Conservation (phyloP, 2,797 vertebrate genomes). For the Scomberomorus guttatus region DNA sequence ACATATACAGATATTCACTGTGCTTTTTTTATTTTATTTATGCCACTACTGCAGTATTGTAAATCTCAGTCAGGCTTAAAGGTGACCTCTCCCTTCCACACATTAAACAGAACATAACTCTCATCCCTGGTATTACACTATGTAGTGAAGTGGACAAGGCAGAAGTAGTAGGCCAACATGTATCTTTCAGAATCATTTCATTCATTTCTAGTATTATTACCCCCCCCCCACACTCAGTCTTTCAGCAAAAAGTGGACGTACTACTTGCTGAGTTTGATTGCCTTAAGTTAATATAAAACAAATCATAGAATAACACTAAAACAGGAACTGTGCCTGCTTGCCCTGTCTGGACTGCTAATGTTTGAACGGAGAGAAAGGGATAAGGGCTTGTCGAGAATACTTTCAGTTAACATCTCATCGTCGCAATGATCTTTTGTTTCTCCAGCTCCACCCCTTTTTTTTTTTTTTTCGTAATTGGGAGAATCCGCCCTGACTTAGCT, state of each 20-base stretch:
- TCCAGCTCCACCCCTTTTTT: constrained; percentile 33
- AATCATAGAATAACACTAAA: constrained; percentile 56
- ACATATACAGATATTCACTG: constrained; percentile 71
- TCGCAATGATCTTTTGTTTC: constrained; percentile 28
- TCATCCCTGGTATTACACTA: constrained; percentile 33
- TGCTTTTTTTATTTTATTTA: constrained; percentile 58
- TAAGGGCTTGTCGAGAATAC: constrained; percentile 65
- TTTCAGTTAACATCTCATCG: constrained; percentile 41
- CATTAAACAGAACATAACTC: constrained; percentile 27
- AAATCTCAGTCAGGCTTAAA: constrained; percentile 61
- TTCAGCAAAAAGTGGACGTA: constrained; percentile 55
- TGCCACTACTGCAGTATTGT: constrained; percentile 78
- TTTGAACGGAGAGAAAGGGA: constrained; percentile 46
- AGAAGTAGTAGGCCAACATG: constrained; percentile 34
- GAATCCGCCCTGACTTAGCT: constrained; percentile 58
- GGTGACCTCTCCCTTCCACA: constrained; percentile 57
- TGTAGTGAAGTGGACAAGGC: constrained; percentile 35
- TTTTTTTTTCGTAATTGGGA: constrained; percentile 12
- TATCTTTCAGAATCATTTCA: constrained; percentile 9
- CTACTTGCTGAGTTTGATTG: constrained; percentile 73
- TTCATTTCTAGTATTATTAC: constrained; percentile 32
- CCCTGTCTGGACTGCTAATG: constrained; percentile 53
- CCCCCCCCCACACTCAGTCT: constrained; percentile 44
- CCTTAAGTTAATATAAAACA: constrained; percentile 76
- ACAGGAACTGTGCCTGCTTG: constrained; percentile 72